phyloP scores from a whole-genome alignment of 2,888 invertebrate genomes.

The Cephus nigrinus region DNA sequence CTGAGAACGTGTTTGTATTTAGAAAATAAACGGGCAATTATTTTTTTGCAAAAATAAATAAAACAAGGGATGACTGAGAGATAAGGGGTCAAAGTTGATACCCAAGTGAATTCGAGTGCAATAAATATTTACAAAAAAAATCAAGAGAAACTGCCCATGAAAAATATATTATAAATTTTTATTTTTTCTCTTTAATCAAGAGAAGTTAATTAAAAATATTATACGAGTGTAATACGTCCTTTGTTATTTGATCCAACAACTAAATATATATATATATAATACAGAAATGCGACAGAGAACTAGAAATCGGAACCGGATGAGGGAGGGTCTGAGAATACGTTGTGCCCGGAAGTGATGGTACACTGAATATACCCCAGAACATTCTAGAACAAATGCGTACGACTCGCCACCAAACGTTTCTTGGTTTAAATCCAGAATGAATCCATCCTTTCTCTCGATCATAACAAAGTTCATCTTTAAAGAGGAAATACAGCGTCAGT shows the following conservation, averaged over 20 bases:
- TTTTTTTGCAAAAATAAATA: background rate
- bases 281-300: constrained; percentile 35
- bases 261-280: constrained; percentile 27
- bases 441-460: background rate
- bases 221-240: background rate
- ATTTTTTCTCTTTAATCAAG: background rate
- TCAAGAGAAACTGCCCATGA: background rate
- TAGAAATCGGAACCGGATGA: constrained; percentile 51
- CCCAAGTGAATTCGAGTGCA: background rate
- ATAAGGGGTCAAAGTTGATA: background rate
- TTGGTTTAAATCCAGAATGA: background rate
- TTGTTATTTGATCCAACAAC: background rate
- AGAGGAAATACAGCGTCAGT: background rate
- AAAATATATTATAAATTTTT: background rate
- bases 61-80: background rate
- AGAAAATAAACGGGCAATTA: background rate
- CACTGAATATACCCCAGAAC: background rate
- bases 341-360: background rate
- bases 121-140: background rate
- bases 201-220: background rate
- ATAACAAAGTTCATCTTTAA: background rate
- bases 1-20: background rate
- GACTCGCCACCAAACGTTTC: background rate
- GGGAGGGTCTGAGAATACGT: constrained; percentile 27
- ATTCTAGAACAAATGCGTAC: background rate